Base-by-base conservation (phyloP, 2,797 vertebrate species). In the Pangasius mekongensis region DNA sequence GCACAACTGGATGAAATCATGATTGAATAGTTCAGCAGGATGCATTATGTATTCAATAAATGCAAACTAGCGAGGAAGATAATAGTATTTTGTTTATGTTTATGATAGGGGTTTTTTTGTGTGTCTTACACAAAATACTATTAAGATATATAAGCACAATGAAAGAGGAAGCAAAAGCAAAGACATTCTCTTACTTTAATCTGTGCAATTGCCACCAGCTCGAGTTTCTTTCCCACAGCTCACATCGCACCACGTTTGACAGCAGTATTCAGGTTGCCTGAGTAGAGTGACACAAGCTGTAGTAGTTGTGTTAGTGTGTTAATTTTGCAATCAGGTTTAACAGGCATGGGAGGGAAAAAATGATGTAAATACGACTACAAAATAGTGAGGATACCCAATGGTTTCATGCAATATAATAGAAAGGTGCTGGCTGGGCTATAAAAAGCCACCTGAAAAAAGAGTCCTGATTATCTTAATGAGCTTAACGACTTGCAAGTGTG, bases 391-490 rank as follows among this genome's bases (percentile, higher is more conserved):
- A 14, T 36, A 52, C 24, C 5, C 1, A 30, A 83, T 66, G 20
- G 27, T 30, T 66, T 67, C 9, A 14, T 47, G 7, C 16, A 49
- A 11, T 10, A 13, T 11, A 30, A 49, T 22, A 39, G 33, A 83
- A 71, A 16, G 11, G 36, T 24, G 7, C 91, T 91, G 92, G 91
- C 87, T 89, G 80, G 85, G 80, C 94, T 96, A 95, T 95, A 93
- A 95, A 96, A 94, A 96, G 91, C 89, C 86, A 93, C 92, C 91
- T 93, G 91, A 91, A 90, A 92, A 93, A 4, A 39, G 39, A 94
- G 93, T 91, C 91, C 83, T 94, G 95, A 96, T 98, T 98, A 98
- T 92, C 94, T 94, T 97, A 98, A 98, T 97, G 95, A 97, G 98
- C 97, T 99, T 98, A 98, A 95, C 93, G 94, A 95, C 95, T 97